phyloP scores from a whole-genome alignment of 2,888 invertebrate species.

The Ochlodes sylvanus region DNA sequence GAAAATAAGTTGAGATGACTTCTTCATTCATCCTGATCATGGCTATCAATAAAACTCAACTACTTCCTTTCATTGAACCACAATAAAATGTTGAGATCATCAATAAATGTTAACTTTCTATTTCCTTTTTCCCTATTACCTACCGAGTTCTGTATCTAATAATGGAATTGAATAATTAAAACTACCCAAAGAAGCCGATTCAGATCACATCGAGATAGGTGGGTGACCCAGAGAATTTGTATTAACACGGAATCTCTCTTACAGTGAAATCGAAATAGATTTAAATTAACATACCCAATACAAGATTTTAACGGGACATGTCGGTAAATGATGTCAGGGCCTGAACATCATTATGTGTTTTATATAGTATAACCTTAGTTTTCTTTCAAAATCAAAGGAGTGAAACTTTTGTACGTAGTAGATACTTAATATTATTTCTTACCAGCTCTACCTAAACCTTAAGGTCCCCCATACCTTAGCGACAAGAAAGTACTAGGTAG shows the following conservation, averaged over 20 bases:
- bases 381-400: no score
- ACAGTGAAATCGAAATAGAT: conserved; percentile 38
- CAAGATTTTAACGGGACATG: conserved; percentile 21
- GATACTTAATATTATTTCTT: no score
- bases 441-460: no score
- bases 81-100: conserved; percentile 22
- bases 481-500: no score
- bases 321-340: conserved; percentile 22
- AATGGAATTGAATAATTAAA: conserved; percentile 35
- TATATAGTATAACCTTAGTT: no score
- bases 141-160: conserved; percentile 14
- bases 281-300: conserved; percentile 37
- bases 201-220: conserved; percentile 34
- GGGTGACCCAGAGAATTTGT: conserved; percentile 29
- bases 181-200: conserved; percentile 32
- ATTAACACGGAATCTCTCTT: conserved; percentile 36
- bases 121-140: conserved; percentile 16
- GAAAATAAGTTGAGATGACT: no score
- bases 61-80: conserved; percentile 16
- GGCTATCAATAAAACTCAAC: conserved; percentile 6
- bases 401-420: no score
- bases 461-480: no score
- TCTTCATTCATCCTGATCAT: neutral
- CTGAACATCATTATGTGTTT: neutral
- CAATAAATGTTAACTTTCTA: conserved; percentile 19